These are phyloP conservation scores for Peromyscus attwateri DNA, from an alignment of 2,797 vertebrate species.

Conservation along the genomic window DNA sequence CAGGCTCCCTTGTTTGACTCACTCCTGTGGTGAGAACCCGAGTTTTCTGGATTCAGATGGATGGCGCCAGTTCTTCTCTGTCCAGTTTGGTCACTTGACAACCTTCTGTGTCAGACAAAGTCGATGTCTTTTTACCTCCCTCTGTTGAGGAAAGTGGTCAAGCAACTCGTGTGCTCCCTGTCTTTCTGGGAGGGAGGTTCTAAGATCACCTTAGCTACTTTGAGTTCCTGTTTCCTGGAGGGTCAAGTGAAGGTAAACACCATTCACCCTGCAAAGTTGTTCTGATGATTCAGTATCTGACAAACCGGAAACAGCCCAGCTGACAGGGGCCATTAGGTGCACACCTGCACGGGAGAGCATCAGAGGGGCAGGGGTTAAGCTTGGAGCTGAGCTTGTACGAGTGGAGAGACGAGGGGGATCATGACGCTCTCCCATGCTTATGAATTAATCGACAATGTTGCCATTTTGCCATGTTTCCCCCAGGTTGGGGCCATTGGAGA, in stretches of 20 bases:
- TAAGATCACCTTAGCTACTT: background rate
- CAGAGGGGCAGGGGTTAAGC: background rate
- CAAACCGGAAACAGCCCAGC: background rate
- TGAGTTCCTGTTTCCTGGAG: background rate
- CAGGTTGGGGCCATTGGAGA: background rate
- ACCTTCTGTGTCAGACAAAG: background rate
- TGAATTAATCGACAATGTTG: background rate
- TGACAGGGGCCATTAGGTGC: rapidly evolving
- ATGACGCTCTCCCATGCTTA: background rate
- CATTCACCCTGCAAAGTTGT: background rate
- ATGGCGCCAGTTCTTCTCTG: background rate
- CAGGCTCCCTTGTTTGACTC: background rate
- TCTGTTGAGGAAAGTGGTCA: no score
- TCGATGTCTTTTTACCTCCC: background rate
- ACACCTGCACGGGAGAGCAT: background rate
- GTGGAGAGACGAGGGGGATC: background rate
- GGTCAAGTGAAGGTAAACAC: slow-evolving; percentile 13
- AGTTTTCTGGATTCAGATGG: background rate
- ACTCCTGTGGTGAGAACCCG: background rate
- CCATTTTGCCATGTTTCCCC: background rate
- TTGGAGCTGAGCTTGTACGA: background rate
- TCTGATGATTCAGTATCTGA: background rate
- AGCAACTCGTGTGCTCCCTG: rapidly evolving
- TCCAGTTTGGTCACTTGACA: background rate
- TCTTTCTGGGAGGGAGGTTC: background rate